A percentile compares a stretch with the other conserved stretches of the same genome.
Evolutionary conservation across 2,888 invertebrate genomes (phyloP).

Genomic region (Sminthurinus aureus): DNA sequence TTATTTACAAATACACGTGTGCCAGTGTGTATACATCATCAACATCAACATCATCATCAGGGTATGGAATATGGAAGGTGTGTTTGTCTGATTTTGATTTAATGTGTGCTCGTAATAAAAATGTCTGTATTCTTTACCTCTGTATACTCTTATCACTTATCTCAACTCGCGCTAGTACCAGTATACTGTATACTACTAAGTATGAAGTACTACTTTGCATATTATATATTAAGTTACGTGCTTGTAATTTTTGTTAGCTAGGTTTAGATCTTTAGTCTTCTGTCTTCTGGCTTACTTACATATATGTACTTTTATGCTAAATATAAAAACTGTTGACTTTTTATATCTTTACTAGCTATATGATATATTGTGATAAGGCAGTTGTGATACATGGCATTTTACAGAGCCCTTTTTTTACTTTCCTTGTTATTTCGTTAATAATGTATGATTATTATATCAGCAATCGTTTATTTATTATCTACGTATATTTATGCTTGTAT

Average conservation of each 20-base stretch:
- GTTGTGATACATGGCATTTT: too few species aligned
- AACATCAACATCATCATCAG: too few species aligned
- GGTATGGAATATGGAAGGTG: neutral
- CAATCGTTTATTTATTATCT: too few species aligned
- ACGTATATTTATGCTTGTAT: neutral
- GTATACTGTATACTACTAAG: neutral
- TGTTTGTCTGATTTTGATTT: slow-evolving; percentile 27
- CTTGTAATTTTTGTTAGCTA: neutral
- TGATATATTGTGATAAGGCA: too few species aligned
- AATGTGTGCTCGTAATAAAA: slow-evolving; percentile 27
- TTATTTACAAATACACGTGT: neutral
- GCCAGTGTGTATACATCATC: neutral
- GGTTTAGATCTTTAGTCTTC: too few species aligned
- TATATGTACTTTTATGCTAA: neutral
- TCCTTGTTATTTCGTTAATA: slow-evolving; percentile 7
- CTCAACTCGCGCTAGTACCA: neutral
- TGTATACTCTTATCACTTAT: slow-evolving; percentile 23
- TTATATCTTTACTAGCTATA: neutral
- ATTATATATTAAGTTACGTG: neutral
- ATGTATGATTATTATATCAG: neutral
- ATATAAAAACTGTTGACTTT: neutral
- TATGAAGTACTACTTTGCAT: neutral
- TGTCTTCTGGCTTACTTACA: too few species aligned
- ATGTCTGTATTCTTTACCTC: slow-evolving; percentile 14
- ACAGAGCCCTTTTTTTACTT: neutral